These are phyloP conservation scores for Labeo rohita DNA, from an alignment of 2,113 vertebrate genomes.

Conservation along the genomic window DNA sequence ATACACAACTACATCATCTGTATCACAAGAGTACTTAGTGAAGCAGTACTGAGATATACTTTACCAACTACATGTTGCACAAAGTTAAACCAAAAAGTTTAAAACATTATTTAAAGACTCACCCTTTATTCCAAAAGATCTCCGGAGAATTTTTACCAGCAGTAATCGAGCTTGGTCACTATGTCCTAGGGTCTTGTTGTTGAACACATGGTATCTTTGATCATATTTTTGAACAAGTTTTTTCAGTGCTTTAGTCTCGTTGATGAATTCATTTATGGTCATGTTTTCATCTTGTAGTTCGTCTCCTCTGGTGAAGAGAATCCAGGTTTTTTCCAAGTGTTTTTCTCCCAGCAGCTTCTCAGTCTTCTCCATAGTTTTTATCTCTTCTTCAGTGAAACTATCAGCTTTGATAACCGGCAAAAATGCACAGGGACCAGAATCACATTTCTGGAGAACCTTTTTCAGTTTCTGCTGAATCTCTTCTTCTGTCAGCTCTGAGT, in stretches of 20 bases:
- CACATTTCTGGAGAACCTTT: not conserved
- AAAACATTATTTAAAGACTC: too few species aligned
- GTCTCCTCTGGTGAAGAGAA: constrained; percentile 6
- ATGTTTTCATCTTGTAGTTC: not conserved
- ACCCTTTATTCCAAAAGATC: too few species aligned
- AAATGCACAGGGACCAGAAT: not conserved
- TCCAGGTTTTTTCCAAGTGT: not conserved
- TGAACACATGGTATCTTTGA: not conserved
- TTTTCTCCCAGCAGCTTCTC: not conserved
- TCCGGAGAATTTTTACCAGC: not conserved
- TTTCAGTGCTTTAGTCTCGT: not conserved
- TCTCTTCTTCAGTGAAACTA: not conserved
- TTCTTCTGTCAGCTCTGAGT: not conserved
- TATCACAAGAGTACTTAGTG: too few species aligned
- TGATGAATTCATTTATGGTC: not conserved
- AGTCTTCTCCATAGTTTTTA: not conserved
- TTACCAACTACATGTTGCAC: too few species aligned
- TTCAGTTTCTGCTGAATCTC: not conserved
- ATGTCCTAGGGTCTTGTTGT: not conserved
- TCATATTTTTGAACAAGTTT: not conserved
- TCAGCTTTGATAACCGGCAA: not conserved
- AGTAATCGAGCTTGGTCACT: not conserved
- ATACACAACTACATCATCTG: too few species aligned
- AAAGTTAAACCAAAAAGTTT: too few species aligned
- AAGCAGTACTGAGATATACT: too few species aligned